These are phyloP conservation scores for Octopus sinensis DNA, from an alignment of 1,140 invertebrate species.

Conservation along the genomic window DNA sequence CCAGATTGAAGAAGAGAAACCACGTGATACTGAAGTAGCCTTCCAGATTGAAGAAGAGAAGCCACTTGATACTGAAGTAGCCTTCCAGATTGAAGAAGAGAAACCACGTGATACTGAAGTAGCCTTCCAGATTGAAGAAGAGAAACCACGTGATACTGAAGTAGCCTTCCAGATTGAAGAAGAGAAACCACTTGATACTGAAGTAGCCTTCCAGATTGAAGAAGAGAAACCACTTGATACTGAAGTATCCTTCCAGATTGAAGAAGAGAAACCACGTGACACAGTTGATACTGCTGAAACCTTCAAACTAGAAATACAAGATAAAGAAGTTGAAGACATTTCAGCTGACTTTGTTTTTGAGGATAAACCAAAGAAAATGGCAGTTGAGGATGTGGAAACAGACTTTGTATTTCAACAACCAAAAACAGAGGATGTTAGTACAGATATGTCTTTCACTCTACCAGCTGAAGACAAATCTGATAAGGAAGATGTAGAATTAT, in stretches of 20 bases:
- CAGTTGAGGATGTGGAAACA: slow-evolving; percentile 18
- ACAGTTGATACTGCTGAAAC: not conserved
- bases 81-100: not conserved
- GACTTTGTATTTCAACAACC: not conserved
- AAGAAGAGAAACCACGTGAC: not conserved
- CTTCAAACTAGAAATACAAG: not conserved
- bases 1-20: slow-evolving; percentile 20
- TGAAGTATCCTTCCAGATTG: not conserved
- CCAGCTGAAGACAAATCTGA: not conserved
- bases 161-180: not conserved
- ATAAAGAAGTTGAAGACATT: slow-evolving; percentile 23
- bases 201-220: not conserved
- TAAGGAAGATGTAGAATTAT: not conserved
- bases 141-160: not conserved
- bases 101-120: not conserved
- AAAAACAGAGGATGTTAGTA: not conserved
- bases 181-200: not conserved
- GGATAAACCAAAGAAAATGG: slow-evolving; percentile 19
- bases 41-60: slow-evolving; percentile 15
- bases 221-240: not conserved
- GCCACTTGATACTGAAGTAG: not conserved
- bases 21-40: slow-evolving; percentile 24
- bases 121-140: not conserved
- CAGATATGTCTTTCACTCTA: not conserved
- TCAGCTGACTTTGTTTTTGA: slow-evolving; percentile 24